A percentile compares a stretch with the other conserved stretches of the same genome.
Conservation (phyloP, 2,797 vertebrate genomes). For the Nyctibius grandis region DNA sequence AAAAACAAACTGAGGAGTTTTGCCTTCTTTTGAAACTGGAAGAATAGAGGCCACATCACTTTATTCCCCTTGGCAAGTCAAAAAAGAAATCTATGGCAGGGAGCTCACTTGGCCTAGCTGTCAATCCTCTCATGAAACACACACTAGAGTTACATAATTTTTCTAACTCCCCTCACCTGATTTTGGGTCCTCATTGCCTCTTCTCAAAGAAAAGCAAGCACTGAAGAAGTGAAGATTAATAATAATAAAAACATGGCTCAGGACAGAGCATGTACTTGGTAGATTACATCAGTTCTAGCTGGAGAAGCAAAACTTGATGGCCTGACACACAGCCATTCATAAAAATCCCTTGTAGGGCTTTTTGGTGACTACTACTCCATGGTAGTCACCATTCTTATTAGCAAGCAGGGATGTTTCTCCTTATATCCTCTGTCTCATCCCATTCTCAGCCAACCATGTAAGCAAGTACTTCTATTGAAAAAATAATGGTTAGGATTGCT, state of each 20-base stretch:
- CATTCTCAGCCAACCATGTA: background rate
- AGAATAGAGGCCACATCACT: background rate
- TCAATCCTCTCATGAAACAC: background rate
- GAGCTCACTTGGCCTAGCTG: background rate
- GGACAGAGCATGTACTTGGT: background rate
- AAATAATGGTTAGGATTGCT: background rate
- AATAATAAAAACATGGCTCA: background rate
- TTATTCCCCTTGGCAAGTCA: background rate
- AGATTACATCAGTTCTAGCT: background rate
- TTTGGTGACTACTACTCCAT: background rate
- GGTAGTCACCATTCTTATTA: background rate
- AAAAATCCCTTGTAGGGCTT: background rate
- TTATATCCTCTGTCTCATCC: background rate
- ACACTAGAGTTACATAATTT: background rate
- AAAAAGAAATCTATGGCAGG: background rate
- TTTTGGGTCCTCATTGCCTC: background rate
- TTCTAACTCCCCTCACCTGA: background rate
- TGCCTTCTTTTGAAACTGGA: background rate
- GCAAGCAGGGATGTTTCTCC: background rate
- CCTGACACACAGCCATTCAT: background rate
- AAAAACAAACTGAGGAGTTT: background rate
- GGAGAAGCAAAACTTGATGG: background rate
- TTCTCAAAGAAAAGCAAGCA: background rate
- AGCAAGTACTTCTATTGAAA: background rate
- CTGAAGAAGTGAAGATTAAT: background rate